Evolutionary conservation across 2,797 vertebrate genomes (phyloP), one percentile per base, ranked within the genome.

Genomic region (Pangasius krempfi): DNA sequence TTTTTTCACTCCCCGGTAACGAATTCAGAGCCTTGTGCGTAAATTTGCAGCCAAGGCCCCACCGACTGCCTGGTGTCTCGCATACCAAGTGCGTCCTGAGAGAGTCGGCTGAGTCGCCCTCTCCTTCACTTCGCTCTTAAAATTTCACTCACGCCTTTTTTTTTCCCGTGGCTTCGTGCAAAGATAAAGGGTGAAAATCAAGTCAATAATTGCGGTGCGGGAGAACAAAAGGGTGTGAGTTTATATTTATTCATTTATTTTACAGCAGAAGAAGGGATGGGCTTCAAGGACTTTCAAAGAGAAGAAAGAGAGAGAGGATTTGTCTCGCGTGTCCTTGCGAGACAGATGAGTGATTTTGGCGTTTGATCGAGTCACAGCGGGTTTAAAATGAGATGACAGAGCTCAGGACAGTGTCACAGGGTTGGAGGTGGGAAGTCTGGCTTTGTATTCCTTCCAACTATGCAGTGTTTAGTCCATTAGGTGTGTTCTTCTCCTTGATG

Each of bases 61-160:
- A 92, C 93, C 88, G 94, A 91, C 93, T 94, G 88, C 88, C 30
- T 84, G 85, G 91, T 56, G 76, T 92, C 88, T 84, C 93, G 95
- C 94, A 96, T 96, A 95, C 94, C 93, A 96, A 96, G 95, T 52
- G 93, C 91, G 93, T 95, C 94, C 95, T 93, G 90, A 93, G 89
- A 92, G 54, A 54, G 56, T 12, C 18, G 27, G 62, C 86, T 8
- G n/a, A 27, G 78, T 84, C 78, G 78, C 88, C 89, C 88, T 88
- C 87, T 76, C 90, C 92, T 92, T 90, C 81, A 88, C 91, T 89
- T 90, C 64, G 76, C 92, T 92, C 91, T 94, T 94, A 93, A 94
- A 91, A 94, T 93, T 95, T 94, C 92, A 73, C 91, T 94, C 93
- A 93, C 94, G 94, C 40, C 44, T 44, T 47, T 44, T 47, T 8